Evolutionary conservation across 2,888 invertebrate species (phyloP).

Genomic region (Odontomyia ornata): DNA sequence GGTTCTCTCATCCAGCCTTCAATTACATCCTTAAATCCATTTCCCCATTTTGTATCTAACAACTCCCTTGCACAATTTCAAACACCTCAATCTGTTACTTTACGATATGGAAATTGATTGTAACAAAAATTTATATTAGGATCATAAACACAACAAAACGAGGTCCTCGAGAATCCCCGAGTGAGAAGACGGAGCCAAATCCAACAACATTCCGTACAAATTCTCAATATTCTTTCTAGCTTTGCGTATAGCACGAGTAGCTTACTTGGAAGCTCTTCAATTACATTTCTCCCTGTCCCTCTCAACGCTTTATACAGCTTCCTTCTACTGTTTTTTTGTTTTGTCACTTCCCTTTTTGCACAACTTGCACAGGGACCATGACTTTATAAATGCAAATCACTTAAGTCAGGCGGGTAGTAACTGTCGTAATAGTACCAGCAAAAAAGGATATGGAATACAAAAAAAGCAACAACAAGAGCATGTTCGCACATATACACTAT

Average conservation of each 20-base stretch:
- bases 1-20: not conserved
- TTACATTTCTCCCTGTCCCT: not conserved
- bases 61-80: not conserved
- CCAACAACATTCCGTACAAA: too few species aligned
- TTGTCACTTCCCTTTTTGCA: too few species aligned
- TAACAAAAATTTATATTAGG: slow-evolving; percentile 1
- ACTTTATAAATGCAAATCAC: slow-evolving; percentile 27
- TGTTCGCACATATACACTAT: not conserved
- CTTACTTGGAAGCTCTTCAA: slow-evolving; percentile 1
- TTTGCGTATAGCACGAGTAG: not conserved
- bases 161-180: too few species aligned
- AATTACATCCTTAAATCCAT: not conserved
- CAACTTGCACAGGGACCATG: not conserved
- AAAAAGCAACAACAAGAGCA: not conserved
- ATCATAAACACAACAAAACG: too few species aligned
- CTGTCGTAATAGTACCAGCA: too few species aligned
- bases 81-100: slow-evolving; percentile 2
- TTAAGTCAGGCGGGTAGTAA: not conserved
- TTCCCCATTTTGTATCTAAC: not conserved
- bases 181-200: too few species aligned
- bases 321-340: too few species aligned
- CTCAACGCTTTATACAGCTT: too few species aligned
- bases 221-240: not conserved
- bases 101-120: slow-evolving; percentile 2
- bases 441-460: too few species aligned